Evolutionary conservation across 2,888 invertebrate species (phyloP), one percentile per base, ranked within the genome.

Genomic region (Gisinianus flammeolus): DNA sequence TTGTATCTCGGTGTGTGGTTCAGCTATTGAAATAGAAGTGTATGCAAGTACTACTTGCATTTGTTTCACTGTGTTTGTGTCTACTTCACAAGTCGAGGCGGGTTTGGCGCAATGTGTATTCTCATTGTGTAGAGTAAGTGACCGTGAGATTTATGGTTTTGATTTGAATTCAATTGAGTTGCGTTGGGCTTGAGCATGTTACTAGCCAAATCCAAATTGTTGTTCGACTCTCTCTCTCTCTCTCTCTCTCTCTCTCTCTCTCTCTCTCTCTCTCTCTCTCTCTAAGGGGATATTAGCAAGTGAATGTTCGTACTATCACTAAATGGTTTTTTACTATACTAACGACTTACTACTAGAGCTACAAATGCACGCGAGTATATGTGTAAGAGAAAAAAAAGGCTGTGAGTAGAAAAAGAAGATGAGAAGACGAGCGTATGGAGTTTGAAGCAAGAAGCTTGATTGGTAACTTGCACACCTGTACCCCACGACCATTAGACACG

Each of bases 101-200:
- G 58, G 58, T 24, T 58, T 26, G 22, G 58, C 58, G 26, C 58
- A 58, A 10, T 58, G 58, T 24, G 58, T 58, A 64, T 64, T 28
- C 19, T 19, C 52, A 70, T 70, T 72, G 72, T 72, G 72, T 31
- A 26, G 72, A 72, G 56, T 72, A 72, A 72, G 58, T 72, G 58
- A 72, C 72, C 72, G 72, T 72, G 72, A 72, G 72, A 72, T 72
- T 72, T 72, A 72, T 72, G 72, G 33, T 72, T 72, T 72, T 56
- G 72, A 72, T 72, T 72, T 72, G 58, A 72, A 72, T 72, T 72
- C 58, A 72, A 58, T 72, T 72, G 30, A 16, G 31, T 72, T 67
- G 69, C 35, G 19, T 28, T 24, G 28, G n/a, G 31, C 30, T 66
- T 30, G 31, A 28, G 24, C 28, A 44, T 44, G 44, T 44, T 44